Base-by-base conservation (phyloP, 2,888 invertebrate genomes). In the Drosophila seclusa region DNA sequence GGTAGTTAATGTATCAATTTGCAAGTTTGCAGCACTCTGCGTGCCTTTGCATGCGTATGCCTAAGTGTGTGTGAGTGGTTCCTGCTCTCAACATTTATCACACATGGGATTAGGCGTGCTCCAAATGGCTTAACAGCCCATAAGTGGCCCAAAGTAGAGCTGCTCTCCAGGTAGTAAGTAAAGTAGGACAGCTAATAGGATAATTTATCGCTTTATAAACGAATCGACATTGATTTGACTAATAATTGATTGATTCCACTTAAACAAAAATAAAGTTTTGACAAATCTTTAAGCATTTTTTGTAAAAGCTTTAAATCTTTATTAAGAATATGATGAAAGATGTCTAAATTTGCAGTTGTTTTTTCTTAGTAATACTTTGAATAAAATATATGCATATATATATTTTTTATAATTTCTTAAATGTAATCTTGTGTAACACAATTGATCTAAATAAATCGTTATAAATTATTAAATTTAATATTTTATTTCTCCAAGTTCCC, bases 1-100 rank as follows among this genome's bases (percentile, higher is more conserved):
- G 84, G 89, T 89, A 84, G 84, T 84, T 89, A 87, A 84, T 84
- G 84, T 84, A 84, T 84, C 84, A 84, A 84, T 84, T 89, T 87
- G 40, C 53, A 11, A 36, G 50, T 63, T 31, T 40, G 40, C 27
- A 27, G n/a, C 55, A 27, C 24, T 24, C 16, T 18, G 13, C 13
- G 24, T 32, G 5, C 5, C 16, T 40, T 1, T 32, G 24, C 3
- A 6, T 21, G 24, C 4, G 16, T 45, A 4, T 38, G n/a, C 38
- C 6, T 24, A 16, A 11, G 21, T 48, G 66, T 68, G 57, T 70
- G 65, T 45, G 69, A 68, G 81, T 63, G 68, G 38, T 21, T 62
- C 45, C 27, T 57, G 73, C 49, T 55, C 61, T 29, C 31, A 49
- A 52, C 62, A 77, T 78, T 68, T 63, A 80, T 80, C 78, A 77